These are phyloP conservation scores for Congeria kusceri DNA, from an alignment of 2,888 invertebrate species.

Conservation along the genomic window DNA sequence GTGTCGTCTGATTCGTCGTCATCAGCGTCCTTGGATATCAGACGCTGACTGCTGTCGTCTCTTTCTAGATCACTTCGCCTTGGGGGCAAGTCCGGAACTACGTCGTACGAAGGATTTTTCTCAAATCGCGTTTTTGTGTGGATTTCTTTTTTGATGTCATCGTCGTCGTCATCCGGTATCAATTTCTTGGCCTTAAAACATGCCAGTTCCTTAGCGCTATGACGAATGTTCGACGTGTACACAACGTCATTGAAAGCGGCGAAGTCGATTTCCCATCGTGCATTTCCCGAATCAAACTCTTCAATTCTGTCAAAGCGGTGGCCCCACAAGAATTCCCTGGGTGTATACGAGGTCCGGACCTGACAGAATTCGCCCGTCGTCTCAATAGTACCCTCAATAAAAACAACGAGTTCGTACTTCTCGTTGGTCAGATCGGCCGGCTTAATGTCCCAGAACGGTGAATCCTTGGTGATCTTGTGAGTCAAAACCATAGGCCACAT, in stretches of 20 bases:
- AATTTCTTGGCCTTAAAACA: slow-evolving; percentile 46
- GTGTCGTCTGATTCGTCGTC: slow-evolving; percentile 16
- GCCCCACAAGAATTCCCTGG: slow-evolving; percentile 83
- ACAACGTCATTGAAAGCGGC: slow-evolving; percentile 78
- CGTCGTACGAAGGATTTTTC: slow-evolving; percentile 48
- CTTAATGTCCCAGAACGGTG: slow-evolving; percentile 95
- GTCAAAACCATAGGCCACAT: slow-evolving; percentile 99
- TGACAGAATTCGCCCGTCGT: slow-evolving; percentile 89
- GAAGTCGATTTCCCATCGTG: slow-evolving; percentile 78
- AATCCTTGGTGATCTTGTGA: slow-evolving; percentile 95
- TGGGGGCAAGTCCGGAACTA: slow-evolving; percentile 44
- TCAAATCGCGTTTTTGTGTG: slow-evolving; percentile 32
- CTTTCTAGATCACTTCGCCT: slow-evolving; percentile 1
- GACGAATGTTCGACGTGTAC: slow-evolving; percentile 68
- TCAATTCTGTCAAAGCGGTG: slow-evolving; percentile 80
- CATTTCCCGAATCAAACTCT: slow-evolving; percentile 76
- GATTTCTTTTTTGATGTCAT: slow-evolving; percentile 15
- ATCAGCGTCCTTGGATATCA: background rate
- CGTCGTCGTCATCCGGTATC: slow-evolving; percentile 29
- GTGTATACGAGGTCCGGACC: slow-evolving; percentile 86
- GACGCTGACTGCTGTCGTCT: background rate
- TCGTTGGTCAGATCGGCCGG: slow-evolving; percentile 92
- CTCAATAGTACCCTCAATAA: slow-evolving; percentile 95
- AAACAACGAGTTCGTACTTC: slow-evolving; percentile 95
- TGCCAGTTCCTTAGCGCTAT: slow-evolving; percentile 69